Evolutionary conservation across 2,797 vertebrate species (phyloP), one percentile per base, ranked within the genome.

Genomic region (Sphaeramia orbicularis): DNA sequence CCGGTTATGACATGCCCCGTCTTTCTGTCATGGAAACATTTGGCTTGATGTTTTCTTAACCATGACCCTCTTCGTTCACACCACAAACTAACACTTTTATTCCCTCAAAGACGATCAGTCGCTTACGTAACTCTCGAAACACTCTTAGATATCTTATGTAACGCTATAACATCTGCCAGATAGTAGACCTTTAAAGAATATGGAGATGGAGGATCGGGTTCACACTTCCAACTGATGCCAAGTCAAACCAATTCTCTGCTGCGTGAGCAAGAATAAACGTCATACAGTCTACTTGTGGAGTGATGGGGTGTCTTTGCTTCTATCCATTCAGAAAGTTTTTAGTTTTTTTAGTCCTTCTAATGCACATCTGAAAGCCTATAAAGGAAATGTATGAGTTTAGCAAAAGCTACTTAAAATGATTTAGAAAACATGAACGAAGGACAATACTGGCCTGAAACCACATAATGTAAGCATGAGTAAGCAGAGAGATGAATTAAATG

Each of bases 81-180:
- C 78, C 81, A 66, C 82, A 86, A 83, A 83, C 64, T 71, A 83
- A 87, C 85, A 82, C 78, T 85, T 85, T 83, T 65, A 78, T 73
- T 84, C 80, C 72, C 62, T 66, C 52, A 76, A 73, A 89, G 73
- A 83, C 16, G 7, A 81, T 64, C 12, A 54, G 41, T 12, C 74
- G 54, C 70, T 92, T 91, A 91, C 55, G 71, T 84, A 91, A 92
- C 74, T 35, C 16, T 7, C 19, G 1, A 71, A 85, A 73, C 59
- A 27, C 64, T 80, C 60, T 21, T 44, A 63, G 71, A 88, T 70
- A 43, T 45, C 67, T 92, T 92, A 90, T 80, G 79, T 81, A 91
- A 92, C 15, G 6, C 8, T 37, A 6, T 6, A 71, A 73, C 37
- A 69, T 82, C 76, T 85, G 87, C 85, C 87, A 91, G 87, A 79